Percentiles rank a stretch among this genome's conserved stretches.
Evolutionary conservation across 2,888 invertebrate genomes (phyloP).

Genomic region (Malacosoma neustria): DNA sequence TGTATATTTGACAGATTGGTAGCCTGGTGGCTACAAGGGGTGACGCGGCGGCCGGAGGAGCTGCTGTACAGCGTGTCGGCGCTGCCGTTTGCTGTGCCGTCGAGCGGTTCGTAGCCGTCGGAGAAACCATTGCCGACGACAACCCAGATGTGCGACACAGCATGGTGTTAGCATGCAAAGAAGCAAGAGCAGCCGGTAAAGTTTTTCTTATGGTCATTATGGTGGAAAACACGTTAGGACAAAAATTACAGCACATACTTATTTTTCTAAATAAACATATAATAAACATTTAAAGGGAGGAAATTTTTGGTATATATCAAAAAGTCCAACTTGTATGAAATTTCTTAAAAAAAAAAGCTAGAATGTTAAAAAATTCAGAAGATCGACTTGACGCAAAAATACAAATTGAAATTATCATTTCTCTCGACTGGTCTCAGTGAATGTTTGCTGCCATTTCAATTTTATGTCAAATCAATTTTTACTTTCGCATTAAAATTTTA

Average conservation of each 20-base stretch:
- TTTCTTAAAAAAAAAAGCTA: not conserved
- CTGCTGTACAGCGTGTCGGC: conserved; percentile 91
- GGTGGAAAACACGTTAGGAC: too few relatives aligned
- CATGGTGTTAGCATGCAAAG: conserved; percentile 99
- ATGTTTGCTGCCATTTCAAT: too few relatives aligned
- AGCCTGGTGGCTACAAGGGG: conserved; percentile 90
- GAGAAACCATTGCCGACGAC: conserved; percentile 98
- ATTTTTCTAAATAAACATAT: not conserved
- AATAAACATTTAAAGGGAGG: not conserved
- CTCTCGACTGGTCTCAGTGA: too few relatives aligned
- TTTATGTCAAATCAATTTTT: too few relatives aligned
- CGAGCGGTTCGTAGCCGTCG: conserved; percentile 97
- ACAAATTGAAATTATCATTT: too few relatives aligned
- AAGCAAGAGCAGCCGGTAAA: conserved; percentile 95
- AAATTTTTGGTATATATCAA: not conserved
- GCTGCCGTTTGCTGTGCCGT: conserved; percentile 97
- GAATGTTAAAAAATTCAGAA: not conserved
- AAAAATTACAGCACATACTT: too few relatives aligned
- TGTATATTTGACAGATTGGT: conserved; percentile 76
- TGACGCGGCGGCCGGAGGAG: conserved; percentile 76
- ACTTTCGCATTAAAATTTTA: too few relatives aligned
- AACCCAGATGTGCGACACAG: conserved; percentile 97
- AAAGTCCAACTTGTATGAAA: too few relatives aligned
- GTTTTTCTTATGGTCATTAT: too few relatives aligned
- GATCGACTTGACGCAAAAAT: too few relatives aligned